Base-by-base conservation (phyloP, 2,888 invertebrate species). In the Artemia sinica region DNA sequence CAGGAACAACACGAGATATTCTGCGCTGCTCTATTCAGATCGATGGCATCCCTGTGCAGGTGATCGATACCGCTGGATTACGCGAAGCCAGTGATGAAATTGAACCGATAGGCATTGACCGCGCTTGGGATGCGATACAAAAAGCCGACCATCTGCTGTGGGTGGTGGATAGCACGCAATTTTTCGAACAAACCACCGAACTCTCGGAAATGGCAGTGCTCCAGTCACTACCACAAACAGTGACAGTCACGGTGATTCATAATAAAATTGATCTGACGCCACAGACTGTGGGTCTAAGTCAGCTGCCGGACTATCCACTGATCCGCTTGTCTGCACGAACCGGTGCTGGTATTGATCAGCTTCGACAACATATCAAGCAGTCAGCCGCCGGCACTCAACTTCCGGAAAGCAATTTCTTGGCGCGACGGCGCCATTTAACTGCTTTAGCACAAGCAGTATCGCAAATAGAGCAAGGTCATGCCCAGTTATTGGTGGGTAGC, bases 21-120 rank as follows among this genome's bases (percentile, higher is more conserved):
- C 9, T 68, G 18, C 12, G 48, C 9, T 12, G 68, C n/a, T 14
- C 14, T 13, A 68, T 68, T 48, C 11, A 68, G 8, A 68, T 68
- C 67, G 69, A 68, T 9, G 69, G 69, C 28, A 68, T 68, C 49
- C 12, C 13, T 18, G 13, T 68, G 9, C 14, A 13, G 9, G 8
- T 68, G 8, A 68, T 68, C 10, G 69, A 68, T 48, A 68, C 69
- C 11, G 69, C 69, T 13, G 70, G 69, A 18, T 9, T 68, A 18
- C 67, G 69, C 18, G 68, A 68, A 12, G 48, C 18, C 13, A 18
- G 14, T 13, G 69, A 68, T 48, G 49, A 10, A 11, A 28, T 68
- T 14, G 69, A 68, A 41, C 12, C 10, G 13, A 41, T 68, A 8
- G 69, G 69, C 68, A 68, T 68, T 8, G 67, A 12, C 12, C 8